A percentile compares a stretch with the other conserved stretches of the same genome.
phyloP scores from a whole-genome alignment of 2,888 invertebrate genomes.

The Agonopterix heracliana region DNA sequence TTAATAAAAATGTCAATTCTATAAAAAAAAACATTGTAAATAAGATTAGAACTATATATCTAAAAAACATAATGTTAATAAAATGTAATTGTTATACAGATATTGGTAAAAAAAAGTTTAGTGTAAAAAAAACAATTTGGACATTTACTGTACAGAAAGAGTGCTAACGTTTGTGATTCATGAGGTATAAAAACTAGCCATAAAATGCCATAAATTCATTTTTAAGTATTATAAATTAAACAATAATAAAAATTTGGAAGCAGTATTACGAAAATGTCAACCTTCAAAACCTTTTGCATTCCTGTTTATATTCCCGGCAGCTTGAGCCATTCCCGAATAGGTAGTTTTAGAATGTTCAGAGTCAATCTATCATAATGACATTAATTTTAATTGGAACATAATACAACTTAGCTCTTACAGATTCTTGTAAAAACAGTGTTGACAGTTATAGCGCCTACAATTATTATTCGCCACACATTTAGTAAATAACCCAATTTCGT shows the following conservation, averaged over 20 bases:
- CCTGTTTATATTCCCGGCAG: slow-evolving; percentile 28
- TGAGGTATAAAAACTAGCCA: slow-evolving; percentile 76
- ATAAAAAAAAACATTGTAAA: slow-evolving; percentile 63
- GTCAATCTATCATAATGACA: too few relatives aligned
- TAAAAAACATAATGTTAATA: slow-evolving; percentile 57
- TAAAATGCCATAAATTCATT: slow-evolving; percentile 63
- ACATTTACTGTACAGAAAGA: slow-evolving; percentile 47
- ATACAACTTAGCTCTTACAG: too few relatives aligned
- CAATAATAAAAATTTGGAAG: slow-evolving; percentile 1
- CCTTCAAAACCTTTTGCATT: slow-evolving; percentile 24
- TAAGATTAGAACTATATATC: slow-evolving; percentile 57
- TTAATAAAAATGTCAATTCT: slow-evolving; percentile 62
- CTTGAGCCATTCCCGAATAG: slow-evolving; percentile 22
- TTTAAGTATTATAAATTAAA: slow-evolving; percentile 5
- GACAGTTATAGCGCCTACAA: too few relatives aligned
- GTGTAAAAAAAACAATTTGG: slow-evolving; percentile 48
- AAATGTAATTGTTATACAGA: slow-evolving; percentile 54
- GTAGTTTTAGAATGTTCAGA: slow-evolving; percentile 5
- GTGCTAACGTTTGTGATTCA: slow-evolving; percentile 67
- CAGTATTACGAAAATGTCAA: slow-evolving; percentile 2
- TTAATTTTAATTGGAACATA: too few relatives aligned
- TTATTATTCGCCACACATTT: too few relatives aligned
- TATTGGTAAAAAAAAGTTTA: slow-evolving; percentile 46
- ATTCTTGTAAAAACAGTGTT: too few relatives aligned
- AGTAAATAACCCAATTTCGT: too few relatives aligned